Conservation (phyloP, 2,113 vertebrate genomes). For the Carassius auratus region DNA sequence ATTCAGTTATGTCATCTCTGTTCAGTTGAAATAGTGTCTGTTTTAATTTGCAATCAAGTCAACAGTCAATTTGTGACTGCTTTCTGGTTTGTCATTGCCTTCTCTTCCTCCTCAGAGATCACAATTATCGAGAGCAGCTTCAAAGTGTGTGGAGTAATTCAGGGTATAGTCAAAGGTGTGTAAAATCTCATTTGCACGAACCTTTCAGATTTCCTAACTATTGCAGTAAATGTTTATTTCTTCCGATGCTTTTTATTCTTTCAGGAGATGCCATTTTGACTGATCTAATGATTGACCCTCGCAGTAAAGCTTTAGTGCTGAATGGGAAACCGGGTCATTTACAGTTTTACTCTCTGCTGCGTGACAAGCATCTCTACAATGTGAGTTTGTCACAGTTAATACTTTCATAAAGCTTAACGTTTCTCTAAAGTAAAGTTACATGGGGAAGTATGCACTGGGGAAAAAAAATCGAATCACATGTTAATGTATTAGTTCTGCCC, state of each 20-base stretch:
- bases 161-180: conserved; percentile 92
- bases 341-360: conserved; percentile 93
- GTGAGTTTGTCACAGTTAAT: conserved; percentile 73
- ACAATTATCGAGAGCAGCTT: conserved; percentile 85
- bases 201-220: background rate
- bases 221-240: conserved; percentile 6
- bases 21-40: no score
- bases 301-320: conserved; percentile 89
- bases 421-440: background rate
- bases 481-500: background rate
- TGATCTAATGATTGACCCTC: conserved; percentile 88
- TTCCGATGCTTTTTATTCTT: conserved; percentile 59
- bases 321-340: conserved; percentile 96
- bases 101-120: conserved; percentile 78
- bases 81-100: background rate
- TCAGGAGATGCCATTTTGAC: conserved; percentile 80
- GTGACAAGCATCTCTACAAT: conserved; percentile 91
- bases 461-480: background rate
- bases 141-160: conserved; percentile 84
- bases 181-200: background rate
- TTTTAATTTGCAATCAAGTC: no score
- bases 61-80: background rate
- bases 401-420: background rate
- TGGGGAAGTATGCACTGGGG: conserved; percentile 6
- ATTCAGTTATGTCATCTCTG: no score